Conservation (phyloP, 2,797 vertebrate species). For the Anabacerthia variegaticeps region DNA sequence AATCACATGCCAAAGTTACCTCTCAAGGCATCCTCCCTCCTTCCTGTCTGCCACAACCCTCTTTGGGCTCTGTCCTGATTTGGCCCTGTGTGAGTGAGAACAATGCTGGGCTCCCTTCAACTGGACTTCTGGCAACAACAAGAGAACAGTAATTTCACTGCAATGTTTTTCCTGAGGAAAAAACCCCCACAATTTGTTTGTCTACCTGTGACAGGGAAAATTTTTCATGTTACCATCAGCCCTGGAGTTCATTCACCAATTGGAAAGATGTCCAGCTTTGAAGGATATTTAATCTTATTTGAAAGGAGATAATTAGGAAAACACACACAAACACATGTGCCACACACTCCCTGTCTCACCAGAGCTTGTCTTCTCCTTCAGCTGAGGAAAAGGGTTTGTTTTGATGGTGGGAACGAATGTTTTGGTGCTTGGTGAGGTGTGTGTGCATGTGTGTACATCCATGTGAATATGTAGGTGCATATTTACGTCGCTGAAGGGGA, state of each 20-base stretch:
- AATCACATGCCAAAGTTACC: neutral
- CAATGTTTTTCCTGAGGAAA: slow-evolving; percentile 2
- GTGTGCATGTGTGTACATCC: neutral
- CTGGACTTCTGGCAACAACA: neutral
- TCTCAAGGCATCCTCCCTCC: neutral
- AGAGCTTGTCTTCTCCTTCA: neutral
- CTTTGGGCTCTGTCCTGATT: neutral
- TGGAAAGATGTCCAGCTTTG: slow-evolving; percentile 54
- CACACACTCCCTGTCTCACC: neutral
- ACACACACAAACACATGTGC: slow-evolving; percentile 24
- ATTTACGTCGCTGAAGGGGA: neutral
- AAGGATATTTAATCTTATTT: slow-evolving; percentile 50
- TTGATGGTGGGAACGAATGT: neutral
- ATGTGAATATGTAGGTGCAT: neutral
- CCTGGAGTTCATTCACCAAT: slow-evolving; percentile 59
- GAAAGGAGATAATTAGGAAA: slow-evolving; percentile 51
- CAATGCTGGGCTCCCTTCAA: neutral
- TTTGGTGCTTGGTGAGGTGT: neutral
- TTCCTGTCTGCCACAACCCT: neutral
- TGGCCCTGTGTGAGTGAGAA: neutral
- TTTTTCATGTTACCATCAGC: slow-evolving; percentile 40
- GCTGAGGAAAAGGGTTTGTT: neutral
- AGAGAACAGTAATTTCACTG: neutral
- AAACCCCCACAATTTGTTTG: slow-evolving; percentile 34
- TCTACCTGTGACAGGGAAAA: slow-evolving; percentile 45